These are phyloP conservation scores for Procavia capensis DNA, from an alignment of 2,113 vertebrate species.

Conservation along the genomic window DNA sequence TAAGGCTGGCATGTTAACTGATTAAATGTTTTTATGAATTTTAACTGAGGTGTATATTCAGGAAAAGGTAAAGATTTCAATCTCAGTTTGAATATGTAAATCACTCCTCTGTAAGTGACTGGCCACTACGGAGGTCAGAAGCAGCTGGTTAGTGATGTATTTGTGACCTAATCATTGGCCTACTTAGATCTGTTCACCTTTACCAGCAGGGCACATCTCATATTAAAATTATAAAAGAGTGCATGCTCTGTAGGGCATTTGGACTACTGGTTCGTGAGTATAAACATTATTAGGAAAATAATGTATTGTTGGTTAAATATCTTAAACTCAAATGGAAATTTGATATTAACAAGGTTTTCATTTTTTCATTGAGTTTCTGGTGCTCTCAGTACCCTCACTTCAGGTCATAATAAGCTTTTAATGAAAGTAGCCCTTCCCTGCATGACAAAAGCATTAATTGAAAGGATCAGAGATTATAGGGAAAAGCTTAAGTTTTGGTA, in stretches of 20 bases:
- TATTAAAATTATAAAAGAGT: slow-evolving; percentile 6
- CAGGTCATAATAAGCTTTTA: slow-evolving; percentile 38
- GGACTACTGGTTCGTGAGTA: slow-evolving; percentile 9
- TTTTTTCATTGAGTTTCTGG: slow-evolving; percentile 35
- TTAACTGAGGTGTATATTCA: slow-evolving; percentile 31
- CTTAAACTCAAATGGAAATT: slow-evolving; percentile 20
- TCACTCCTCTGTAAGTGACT: background rate
- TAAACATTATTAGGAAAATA: slow-evolving; percentile 38
- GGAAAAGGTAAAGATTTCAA: slow-evolving; percentile 51
- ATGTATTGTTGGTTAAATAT: slow-evolving; percentile 42
- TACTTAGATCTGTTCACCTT: background rate
- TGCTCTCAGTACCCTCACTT: background rate
- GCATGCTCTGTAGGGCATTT: slow-evolving; percentile 36
- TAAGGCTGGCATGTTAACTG: slow-evolving; percentile 33
- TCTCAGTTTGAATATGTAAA: slow-evolving; percentile 33
- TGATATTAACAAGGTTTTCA: background rate
- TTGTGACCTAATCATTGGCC: slow-evolving; percentile 19
- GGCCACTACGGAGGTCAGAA: background rate
- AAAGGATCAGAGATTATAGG: slow-evolving; percentile 46
- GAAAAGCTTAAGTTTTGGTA: slow-evolving; percentile 15
- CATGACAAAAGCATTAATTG: slow-evolving; percentile 7
- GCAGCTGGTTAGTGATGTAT: slow-evolving; percentile 9
- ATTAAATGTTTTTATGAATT: slow-evolving; percentile 16
- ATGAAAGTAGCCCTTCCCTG: slow-evolving; percentile 42
- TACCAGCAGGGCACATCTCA: slow-evolving; percentile 6